Percentiles rank a stretch among this genome's conserved stretches.
Evolutionary conservation across 1,140 invertebrate species (phyloP).

Genomic region (Drosophila nigrodunni): DNA sequence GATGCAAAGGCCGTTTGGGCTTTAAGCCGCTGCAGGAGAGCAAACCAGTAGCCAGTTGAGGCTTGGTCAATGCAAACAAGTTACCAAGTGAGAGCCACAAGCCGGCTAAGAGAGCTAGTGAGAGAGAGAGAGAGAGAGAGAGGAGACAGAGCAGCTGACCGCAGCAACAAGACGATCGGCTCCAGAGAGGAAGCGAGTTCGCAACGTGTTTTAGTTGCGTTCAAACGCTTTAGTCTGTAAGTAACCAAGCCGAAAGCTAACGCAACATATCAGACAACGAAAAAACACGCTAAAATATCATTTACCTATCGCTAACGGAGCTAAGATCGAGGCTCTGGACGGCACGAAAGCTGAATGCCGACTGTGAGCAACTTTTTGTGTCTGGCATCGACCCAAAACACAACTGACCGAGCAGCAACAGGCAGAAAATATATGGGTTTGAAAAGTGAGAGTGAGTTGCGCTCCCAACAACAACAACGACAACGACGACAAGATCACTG

Average conservation of each 20-base stretch:
- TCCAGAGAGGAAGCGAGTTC: constrained; percentile 62
- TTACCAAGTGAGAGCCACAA: constrained; percentile 25
- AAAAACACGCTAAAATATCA: not conserved
- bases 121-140: constrained; percentile 5
- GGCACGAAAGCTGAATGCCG: constrained; percentile 39
- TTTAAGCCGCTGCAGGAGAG: constrained; percentile 25
- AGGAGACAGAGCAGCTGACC: constrained; percentile 52
- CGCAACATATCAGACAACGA: constrained; percentile 42
- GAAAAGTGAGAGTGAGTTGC: constrained; percentile 41
- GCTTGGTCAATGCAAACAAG: constrained; percentile 56
- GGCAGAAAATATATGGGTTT: not conserved
- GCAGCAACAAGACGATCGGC: constrained; percentile 29
- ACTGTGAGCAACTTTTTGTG: constrained; percentile 73
- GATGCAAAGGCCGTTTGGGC: constrained; percentile 43
- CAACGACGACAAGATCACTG: not conserved
- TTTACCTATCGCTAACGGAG: constrained; percentile 32
- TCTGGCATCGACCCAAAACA: constrained; percentile 15
- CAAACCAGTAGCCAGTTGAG: constrained; percentile 17
- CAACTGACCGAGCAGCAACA: constrained; percentile 21
- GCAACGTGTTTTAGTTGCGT: constrained; percentile 81
- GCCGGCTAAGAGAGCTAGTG: constrained; percentile 9
- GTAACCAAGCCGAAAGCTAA: constrained; percentile 67
- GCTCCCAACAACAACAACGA: not conserved
- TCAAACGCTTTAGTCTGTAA: constrained; percentile 83
- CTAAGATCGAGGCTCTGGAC: constrained; percentile 58